phyloP scores from a whole-genome alignment of 1,140 invertebrate species.

The Drosophila willistoni region DNA sequence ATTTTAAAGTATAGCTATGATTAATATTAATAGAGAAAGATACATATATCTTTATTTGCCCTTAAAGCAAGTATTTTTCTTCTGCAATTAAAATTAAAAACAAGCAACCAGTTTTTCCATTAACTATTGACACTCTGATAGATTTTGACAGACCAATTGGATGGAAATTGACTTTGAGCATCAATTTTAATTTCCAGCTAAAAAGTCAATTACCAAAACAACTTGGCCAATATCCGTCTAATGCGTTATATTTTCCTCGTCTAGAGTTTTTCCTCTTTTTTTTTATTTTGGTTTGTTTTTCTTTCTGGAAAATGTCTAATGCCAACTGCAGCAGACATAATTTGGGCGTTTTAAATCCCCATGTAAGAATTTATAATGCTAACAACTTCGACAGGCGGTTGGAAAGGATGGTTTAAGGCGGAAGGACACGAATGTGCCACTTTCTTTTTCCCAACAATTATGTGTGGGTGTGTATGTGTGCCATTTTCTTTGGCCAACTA shows the following conservation, averaged over 20 bases:
- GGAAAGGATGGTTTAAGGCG: not conserved
- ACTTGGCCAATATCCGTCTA: slow-evolving; percentile 30
- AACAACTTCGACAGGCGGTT: slow-evolving; percentile 19
- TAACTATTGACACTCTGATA: not conserved
- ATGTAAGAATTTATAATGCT: slow-evolving; percentile 53
- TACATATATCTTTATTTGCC: too few relatives aligned
- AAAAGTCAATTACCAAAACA: slow-evolving; percentile 23
- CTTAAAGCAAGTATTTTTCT: too few relatives aligned
- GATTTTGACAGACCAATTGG: slow-evolving; percentile 13
- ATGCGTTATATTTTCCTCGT: slow-evolving; percentile 5
- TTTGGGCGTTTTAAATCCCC: slow-evolving; percentile 42
- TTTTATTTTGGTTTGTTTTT: not conserved
- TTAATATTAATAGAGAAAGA: too few relatives aligned
- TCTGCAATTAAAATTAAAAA: too few relatives aligned
- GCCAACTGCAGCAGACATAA: slow-evolving; percentile 41
- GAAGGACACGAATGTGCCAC: slow-evolving; percentile 23
- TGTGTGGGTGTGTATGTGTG: slow-evolving; percentile 28
- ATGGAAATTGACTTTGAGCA: not conserved
- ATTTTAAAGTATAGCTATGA: too few relatives aligned
- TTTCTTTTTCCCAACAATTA: slow-evolving; percentile 33
- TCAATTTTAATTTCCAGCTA: slow-evolving; percentile 5
- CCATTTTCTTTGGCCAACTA: slow-evolving; percentile 57
- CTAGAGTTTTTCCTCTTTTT: not conserved
- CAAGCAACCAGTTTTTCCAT: too few relatives aligned
- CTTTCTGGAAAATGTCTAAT: slow-evolving; percentile 17